Evolutionary conservation across 1,140 invertebrate species (phyloP).

Genomic region (Myzus persicae): DNA sequence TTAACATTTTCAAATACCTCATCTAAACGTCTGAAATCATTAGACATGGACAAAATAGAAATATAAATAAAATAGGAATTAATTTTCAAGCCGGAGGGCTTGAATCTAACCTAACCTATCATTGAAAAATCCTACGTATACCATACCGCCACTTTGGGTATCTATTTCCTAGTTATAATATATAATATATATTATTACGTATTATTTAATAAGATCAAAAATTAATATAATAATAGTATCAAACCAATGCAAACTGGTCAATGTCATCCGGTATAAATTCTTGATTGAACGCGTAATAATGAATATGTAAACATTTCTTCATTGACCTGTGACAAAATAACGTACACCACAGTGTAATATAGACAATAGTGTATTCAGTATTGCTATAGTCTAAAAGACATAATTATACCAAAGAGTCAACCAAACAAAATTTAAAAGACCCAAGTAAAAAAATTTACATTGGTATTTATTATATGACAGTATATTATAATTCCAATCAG

Average conservation of each 20-base stretch:
- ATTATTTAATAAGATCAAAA: background rate
- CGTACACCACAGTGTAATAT: background rate
- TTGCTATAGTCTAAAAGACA: background rate
- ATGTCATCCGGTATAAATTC: background rate
- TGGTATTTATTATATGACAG: too few species aligned
- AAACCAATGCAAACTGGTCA: conserved; percentile 33
- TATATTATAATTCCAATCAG: too few species aligned
- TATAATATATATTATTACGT: background rate
- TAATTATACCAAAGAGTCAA: background rate
- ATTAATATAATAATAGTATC: conserved; percentile 2
- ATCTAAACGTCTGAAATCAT: too few species aligned
- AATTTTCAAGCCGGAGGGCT: too few species aligned
- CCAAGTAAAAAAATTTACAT: too few species aligned
- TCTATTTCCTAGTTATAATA: background rate
- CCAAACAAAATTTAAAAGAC: background rate
- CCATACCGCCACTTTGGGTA: too few species aligned
- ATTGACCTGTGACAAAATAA: conserved; percentile 43
- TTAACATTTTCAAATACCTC: too few species aligned
- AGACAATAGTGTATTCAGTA: too few species aligned
- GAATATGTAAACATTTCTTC: conserved; percentile 41
- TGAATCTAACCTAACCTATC: too few species aligned
- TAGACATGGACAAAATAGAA: too few species aligned
- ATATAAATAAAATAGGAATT: too few species aligned
- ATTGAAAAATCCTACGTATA: too few species aligned
- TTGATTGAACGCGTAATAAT: conserved; percentile 55